Evolutionary conservation across 2,888 invertebrate species (phyloP), one percentile per base, ranked within the genome.

Genomic region (Chromoteleia sp.): DNA sequence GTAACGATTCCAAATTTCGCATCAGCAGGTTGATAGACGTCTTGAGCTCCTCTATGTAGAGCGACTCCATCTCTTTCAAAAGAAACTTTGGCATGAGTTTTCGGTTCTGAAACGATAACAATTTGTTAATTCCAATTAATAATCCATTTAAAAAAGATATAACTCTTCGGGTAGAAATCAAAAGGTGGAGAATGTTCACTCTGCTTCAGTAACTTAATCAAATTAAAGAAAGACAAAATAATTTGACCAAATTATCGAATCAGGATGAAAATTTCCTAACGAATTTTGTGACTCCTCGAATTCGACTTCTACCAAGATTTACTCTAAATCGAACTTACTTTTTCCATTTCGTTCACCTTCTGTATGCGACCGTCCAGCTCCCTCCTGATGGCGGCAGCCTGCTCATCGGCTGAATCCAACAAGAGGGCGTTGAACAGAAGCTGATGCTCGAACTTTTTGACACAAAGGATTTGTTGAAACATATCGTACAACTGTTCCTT

Each of bases 391-490:
- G 99, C 99, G 50, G 99, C 99, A 82, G 99, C 99, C 94, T 99
- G 99, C 92, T 99, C 99, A 92, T 99, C 99, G 74, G 98, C 98
- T 88, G 99, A 99, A 93, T 99, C 99, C 93, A 99, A 94, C 95
- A 98, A 96, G 91, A 99, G 95, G 85, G 99, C 99, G 93, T 99
- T 99, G 93, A 98, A 99, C 80, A 99, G 94, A 88, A 99, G 95
- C 93, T 99, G 99, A 93, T 99, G 99, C 92, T 99, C 99, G 92
- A 99, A 99, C 92, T 99, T 99, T 94, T 99, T 99, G 67, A 99
- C 97, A 67, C 97, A 97, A 81, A 99, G 94, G 86, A 99, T 98
- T 93, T 99, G 99, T 92, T 99, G 99, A 92, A 99, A 99, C 98
- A 99, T 99, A 92, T 99, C 99, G 93, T 98, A 99, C 8, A 99